Conservation (phyloP, 2,113 vertebrate species). For the Cyanistes caeruleus region DNA sequence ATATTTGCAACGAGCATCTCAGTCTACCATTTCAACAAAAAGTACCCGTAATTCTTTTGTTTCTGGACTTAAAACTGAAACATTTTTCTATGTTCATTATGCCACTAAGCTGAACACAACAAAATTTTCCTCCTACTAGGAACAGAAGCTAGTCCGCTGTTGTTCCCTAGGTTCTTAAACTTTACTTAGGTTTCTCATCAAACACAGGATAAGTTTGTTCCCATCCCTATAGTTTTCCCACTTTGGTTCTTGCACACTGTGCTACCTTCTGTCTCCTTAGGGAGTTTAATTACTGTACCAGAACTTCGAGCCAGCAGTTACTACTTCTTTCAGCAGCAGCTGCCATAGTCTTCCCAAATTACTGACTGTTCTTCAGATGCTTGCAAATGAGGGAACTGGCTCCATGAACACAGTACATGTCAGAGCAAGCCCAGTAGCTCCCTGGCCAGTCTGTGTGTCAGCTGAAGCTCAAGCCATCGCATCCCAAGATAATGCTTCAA, state of each 20-base stretch:
- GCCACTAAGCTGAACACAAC: not conserved
- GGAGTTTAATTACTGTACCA: not conserved
- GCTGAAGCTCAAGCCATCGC: not conserved
- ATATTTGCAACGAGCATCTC: not conserved
- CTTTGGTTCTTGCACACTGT: not conserved
- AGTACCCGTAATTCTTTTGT: not conserved
- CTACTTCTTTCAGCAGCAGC: not conserved
- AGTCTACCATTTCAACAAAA: not conserved
- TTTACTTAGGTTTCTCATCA: not conserved
- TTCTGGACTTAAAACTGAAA: fast-evolving
- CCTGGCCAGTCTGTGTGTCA: not conserved
- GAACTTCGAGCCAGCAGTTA: not conserved
- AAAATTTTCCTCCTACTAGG: not conserved
- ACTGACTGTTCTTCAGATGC: not conserved
- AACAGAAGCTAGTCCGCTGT: not conserved
- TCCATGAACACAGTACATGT: not conserved
- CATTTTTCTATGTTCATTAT: not conserved
- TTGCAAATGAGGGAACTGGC: not conserved
- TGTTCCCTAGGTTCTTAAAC: not conserved
- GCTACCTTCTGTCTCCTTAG: not conserved
- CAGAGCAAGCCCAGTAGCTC: not conserved
- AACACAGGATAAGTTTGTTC: not conserved
- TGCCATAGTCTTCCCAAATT: not conserved
- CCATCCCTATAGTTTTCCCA: not conserved
- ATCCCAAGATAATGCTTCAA: not conserved